phyloP scores from a whole-genome alignment of 2,888 invertebrate genomes.

The Acanthosoma haemorrhoidale region DNA sequence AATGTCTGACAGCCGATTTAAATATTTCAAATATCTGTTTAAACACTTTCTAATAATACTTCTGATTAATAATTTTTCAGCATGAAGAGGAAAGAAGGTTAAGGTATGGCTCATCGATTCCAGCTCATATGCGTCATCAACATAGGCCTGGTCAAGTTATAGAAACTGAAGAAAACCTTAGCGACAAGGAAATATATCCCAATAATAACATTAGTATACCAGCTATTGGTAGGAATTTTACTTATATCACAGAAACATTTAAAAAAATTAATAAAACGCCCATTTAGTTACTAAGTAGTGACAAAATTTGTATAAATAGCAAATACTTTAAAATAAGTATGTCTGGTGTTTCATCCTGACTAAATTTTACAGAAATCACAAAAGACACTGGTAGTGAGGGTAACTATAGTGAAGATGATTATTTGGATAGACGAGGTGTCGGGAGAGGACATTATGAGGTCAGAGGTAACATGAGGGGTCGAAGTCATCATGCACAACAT shows the following conservation, averaged over 20 bases:
- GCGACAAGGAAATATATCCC: slow-evolving; percentile 79
- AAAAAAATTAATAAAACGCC: too few relatives aligned
- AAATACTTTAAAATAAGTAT: background rate
- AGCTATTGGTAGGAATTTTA: slow-evolving; percentile 48
- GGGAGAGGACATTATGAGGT: slow-evolving; percentile 43
- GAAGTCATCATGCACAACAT: slow-evolving; percentile 44
- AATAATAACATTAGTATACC: slow-evolving; percentile 49
- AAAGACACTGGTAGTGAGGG: slow-evolving; percentile 68
- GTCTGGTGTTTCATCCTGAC: slow-evolving; percentile 37
- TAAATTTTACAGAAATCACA: slow-evolving; percentile 64
- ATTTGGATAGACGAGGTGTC: slow-evolving; percentile 49
- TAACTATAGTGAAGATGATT: slow-evolving; percentile 65
- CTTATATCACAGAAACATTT: background rate
- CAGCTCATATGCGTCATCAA: slow-evolving; percentile 46
- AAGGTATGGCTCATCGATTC: slow-evolving; percentile 47
- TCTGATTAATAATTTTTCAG: too few relatives aligned
- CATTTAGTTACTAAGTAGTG: background rate
- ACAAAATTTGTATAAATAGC: background rate
- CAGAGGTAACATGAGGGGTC: slow-evolving; percentile 34
- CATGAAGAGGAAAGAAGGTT: slow-evolving; percentile 44
- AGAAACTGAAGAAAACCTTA: slow-evolving; percentile 79
- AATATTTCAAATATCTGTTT: too few relatives aligned
- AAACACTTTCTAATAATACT: too few relatives aligned
- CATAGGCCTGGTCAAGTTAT: slow-evolving; percentile 53
- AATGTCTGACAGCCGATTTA: too few relatives aligned